These are phyloP conservation scores for Heteromurus nitidus DNA, from an alignment of 2,888 invertebrate genomes.

Conservation along the genomic window DNA sequence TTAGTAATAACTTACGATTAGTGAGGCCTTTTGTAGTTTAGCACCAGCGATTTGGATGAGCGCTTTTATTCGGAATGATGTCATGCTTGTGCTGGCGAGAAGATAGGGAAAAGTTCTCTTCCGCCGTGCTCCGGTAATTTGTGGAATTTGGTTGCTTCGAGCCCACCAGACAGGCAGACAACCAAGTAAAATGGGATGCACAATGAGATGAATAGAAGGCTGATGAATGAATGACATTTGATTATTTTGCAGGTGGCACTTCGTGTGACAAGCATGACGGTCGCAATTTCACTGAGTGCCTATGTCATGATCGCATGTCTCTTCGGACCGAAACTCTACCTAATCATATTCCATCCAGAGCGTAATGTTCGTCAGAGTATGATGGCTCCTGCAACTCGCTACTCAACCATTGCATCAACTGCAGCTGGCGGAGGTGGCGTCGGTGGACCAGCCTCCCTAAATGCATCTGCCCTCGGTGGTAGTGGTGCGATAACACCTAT, in stretches of 20 bases:
- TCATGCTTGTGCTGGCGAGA: neutral
- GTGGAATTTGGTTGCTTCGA: no score
- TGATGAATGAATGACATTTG: slow-evolving; percentile 58
- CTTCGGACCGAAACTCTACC: slow-evolving; percentile 93
- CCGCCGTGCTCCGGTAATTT: no score
- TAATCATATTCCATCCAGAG: slow-evolving; percentile 91
- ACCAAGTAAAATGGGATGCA: slow-evolving; percentile 73
- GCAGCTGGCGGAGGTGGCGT: slow-evolving; percentile 56
- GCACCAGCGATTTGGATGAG: no score
- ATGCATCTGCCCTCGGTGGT: slow-evolving; percentile 54
- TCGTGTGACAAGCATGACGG: slow-evolving; percentile 95
- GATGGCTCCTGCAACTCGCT: slow-evolving; percentile 77
- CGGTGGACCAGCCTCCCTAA: slow-evolving; percentile 52
- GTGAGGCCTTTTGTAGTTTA: no score
- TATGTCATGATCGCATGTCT: slow-evolving; percentile 95
- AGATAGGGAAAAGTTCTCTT: no score
- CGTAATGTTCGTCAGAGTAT: slow-evolving; percentile 91
- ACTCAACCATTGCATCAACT: slow-evolving; percentile 53
- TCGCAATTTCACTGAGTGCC: slow-evolving; percentile 94
- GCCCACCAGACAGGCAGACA: no score
- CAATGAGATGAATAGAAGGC: neutral
- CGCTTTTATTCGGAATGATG: no score
- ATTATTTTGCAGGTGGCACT: slow-evolving; percentile 85
- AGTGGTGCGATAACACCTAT: slow-evolving; percentile 70
- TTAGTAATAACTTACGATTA: no score